phyloP scores from a whole-genome alignment of 2,888 invertebrate genomes.

The Rotaria socialis region DNA sequence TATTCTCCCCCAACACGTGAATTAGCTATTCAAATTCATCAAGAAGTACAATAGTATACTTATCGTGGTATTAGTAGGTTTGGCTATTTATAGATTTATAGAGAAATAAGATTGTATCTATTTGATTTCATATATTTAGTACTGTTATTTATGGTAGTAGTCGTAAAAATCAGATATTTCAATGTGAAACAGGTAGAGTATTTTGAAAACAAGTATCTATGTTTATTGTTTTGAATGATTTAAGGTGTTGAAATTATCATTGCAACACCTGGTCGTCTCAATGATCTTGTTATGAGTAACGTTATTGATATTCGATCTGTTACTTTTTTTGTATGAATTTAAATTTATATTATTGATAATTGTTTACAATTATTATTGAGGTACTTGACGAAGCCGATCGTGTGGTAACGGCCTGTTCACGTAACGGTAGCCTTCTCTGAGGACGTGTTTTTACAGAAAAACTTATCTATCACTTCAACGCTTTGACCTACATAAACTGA shows the following conservation, averaged over 20 bases:
- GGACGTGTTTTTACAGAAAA: too few species aligned
- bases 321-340: slow-evolving; percentile 70
- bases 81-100: background rate
- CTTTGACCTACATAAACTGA: too few species aligned
- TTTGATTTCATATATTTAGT: slow-evolving; percentile 57
- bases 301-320: slow-evolving; percentile 72
- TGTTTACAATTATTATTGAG: too few species aligned
- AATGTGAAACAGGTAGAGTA: slow-evolving; percentile 48
- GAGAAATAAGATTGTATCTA: slow-evolving; percentile 65
- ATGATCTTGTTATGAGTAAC: slow-evolving; percentile 67
- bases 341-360: slow-evolving; percentile 49
- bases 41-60: slow-evolving; percentile 82
- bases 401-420: too few species aligned
- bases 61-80: slow-evolving; percentile 69
- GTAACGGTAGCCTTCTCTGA: too few species aligned
- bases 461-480: too few species aligned
- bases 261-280: slow-evolving; percentile 89
- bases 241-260: slow-evolving; percentile 82
- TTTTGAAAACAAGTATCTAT: background rate
- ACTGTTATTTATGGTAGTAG: slow-evolving; percentile 85
- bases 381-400: too few species aligned
- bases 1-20: slow-evolving; percentile 94
- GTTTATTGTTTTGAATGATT: background rate
- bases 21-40: slow-evolving; percentile 91
- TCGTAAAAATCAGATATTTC: slow-evolving; percentile 72